phyloP scores from a whole-genome alignment of 2,888 invertebrate genomes.

The Pterobdella sp. region DNA sequence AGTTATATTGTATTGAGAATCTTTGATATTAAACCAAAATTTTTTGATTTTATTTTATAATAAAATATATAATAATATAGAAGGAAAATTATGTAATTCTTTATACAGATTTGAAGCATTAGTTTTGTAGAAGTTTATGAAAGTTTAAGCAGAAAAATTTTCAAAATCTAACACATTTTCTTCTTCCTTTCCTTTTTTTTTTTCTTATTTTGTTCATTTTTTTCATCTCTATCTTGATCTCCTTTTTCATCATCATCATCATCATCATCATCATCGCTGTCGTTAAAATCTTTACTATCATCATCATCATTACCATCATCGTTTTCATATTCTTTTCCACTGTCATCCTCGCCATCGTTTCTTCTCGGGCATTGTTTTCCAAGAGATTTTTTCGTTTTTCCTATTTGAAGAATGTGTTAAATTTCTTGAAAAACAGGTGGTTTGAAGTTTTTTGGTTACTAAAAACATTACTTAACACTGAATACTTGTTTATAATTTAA shows the following conservation, averaged over 20 bases:
- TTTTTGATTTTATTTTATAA: no score
- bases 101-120: no score
- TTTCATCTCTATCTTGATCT: constrained; percentile 17
- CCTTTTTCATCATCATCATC: constrained; percentile 15
- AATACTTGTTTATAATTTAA: no score
- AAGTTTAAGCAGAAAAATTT: not conserved
- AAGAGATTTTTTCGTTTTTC: not conserved
- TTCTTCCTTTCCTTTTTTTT: not conserved
- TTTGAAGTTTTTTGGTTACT: no score
- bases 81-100: no score
- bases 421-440: no score
- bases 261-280: constrained; percentile 13
- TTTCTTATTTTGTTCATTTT: not conserved
- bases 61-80: no score
- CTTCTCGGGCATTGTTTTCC: not conserved
- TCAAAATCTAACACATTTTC: constrained; percentile 14
- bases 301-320: constrained; percentile 7
- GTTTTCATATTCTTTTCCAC: not conserved
- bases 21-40: no score
- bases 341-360: not conserved
- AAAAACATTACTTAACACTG: no score
- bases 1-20: not conserved
- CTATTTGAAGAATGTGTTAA: no score
- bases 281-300: not conserved
- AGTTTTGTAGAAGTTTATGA: no score